Evolutionary conservation across 2,888 invertebrate genomes (phyloP).

Genomic region (Drosophila borborema): DNA sequence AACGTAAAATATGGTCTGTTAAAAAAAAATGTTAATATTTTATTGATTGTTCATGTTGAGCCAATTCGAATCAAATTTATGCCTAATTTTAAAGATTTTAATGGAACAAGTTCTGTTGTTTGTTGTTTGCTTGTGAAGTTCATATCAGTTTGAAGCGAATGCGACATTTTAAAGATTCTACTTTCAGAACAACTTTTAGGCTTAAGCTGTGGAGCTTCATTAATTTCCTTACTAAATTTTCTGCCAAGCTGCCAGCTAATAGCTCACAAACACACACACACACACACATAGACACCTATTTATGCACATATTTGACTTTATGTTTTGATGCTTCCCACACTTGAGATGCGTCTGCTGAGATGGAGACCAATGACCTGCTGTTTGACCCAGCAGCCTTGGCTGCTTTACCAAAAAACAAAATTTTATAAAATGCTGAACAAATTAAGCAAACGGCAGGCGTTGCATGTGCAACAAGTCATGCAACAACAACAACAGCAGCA

Average conservation of each 20-base stretch:
- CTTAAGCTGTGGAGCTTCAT: conserved; percentile 9
- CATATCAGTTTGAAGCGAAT: conserved; percentile 2
- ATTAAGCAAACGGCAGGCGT: conserved; percentile 52
- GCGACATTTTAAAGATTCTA: conserved; percentile 27
- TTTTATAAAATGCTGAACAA: conserved; percentile 42
- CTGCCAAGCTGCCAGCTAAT: conserved; percentile 4
- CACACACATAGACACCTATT: background rate
- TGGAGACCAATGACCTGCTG: conserved; percentile 57
- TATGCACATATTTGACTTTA: background rate
- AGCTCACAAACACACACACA: conserved; percentile 11
- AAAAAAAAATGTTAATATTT: conserved; percentile 7
- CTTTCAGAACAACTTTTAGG: conserved; percentile 58
- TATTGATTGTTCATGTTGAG: conserved; percentile 33
- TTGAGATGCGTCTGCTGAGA: conserved; percentile 47
- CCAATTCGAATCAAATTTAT: conserved; percentile 45
- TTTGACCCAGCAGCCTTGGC: conserved; percentile 55
- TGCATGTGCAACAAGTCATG: conserved; percentile 47
- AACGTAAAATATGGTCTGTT: conserved; percentile 9
- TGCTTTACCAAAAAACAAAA: conserved; percentile 12
- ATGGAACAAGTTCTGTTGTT: conserved; percentile 41
- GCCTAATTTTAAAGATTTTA: conserved; percentile 26
- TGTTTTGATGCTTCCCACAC: conserved; percentile 54
- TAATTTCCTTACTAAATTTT: conserved; percentile 10
- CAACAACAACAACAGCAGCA: conserved; percentile 21
- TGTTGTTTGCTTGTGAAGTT: background rate